phyloP scores from a whole-genome alignment of 2,888 invertebrate species.

The Cordilura impudica region DNA sequence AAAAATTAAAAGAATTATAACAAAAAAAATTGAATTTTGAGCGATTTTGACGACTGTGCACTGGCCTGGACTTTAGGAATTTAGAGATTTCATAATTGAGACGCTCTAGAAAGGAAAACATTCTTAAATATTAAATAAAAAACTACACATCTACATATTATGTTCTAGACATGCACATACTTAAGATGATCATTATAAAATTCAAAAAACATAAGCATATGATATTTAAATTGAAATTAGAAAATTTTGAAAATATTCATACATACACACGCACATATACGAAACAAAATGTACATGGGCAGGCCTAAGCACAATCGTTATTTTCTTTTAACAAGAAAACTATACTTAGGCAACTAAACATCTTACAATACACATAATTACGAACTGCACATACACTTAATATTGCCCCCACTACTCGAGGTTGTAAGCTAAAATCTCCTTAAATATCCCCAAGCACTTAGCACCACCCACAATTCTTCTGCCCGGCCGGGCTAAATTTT shows the following conservation, averaged over 20 bases:
- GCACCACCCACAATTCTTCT: no score
- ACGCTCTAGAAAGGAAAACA: no score
- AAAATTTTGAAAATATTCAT: slow-evolving; percentile 23
- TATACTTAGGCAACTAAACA: no score
- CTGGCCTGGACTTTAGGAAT: no score
- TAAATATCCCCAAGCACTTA: not conserved
- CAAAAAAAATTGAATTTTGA: no score
- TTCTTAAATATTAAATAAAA: not conserved
- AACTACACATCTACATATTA: slow-evolving; percentile 13
- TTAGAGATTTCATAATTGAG: no score
- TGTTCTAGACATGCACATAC: not conserved
- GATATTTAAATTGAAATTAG: slow-evolving; percentile 39
- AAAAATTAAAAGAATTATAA: no score
- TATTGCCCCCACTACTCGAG: not conserved
- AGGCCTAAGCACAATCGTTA: slow-evolving; percentile 47
- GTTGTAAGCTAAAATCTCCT: not conserved
- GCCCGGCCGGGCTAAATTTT: no score
- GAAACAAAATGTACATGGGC: slow-evolving; percentile 44
- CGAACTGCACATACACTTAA: not conserved
- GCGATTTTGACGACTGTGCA: no score
- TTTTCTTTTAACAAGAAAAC: slow-evolving; percentile 43
- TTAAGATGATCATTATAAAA: slow-evolving; percentile 46
- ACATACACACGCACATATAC: slow-evolving; percentile 29
- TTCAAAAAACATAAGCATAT: not conserved
- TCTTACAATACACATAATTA: no score